Evolutionary conservation across 2,888 invertebrate genomes (phyloP).

Genomic region (Temnothorax ravouxi): DNA sequence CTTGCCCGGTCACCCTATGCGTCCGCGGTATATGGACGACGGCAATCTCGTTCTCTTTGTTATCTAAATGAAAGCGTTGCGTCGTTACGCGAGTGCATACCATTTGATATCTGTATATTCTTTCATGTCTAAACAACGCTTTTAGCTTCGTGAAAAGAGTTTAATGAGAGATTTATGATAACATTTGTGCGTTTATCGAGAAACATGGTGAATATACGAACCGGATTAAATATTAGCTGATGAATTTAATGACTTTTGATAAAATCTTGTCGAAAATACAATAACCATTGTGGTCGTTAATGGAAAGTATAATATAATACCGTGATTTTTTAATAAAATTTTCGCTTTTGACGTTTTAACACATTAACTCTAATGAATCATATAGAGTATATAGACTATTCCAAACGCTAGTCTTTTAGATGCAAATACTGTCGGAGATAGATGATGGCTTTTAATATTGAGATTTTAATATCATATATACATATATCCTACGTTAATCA

Average conservation of each 20-base stretch:
- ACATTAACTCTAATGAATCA: background rate
- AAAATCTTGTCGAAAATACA: background rate
- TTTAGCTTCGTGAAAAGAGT: slow-evolving; percentile 49
- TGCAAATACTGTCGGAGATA: background rate
- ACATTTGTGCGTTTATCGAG: background rate
- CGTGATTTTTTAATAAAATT: background rate
- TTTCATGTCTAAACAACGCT: slow-evolving; percentile 50
- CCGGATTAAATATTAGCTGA: background rate
- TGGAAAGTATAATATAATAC: background rate
- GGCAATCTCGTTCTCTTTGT: slow-evolving; percentile 57
- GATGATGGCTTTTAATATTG: slow-evolving; percentile 9
- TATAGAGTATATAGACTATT: background rate
- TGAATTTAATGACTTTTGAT: slow-evolving; percentile 1
- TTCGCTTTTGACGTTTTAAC: background rate
- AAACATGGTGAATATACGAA: slow-evolving; percentile 12
- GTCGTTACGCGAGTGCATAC: slow-evolving; percentile 53
- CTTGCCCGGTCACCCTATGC: slow-evolving; percentile 38
- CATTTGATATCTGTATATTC: slow-evolving; percentile 52
- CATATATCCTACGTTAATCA: background rate
- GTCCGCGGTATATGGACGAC: slow-evolving; percentile 27
- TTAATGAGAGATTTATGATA: slow-evolving; percentile 54
- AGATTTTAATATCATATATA: background rate
- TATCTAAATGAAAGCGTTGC: slow-evolving; percentile 57
- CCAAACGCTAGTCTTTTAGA: background rate
- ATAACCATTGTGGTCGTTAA: background rate